Evolutionary conservation across 2,888 invertebrate genomes (phyloP), one percentile per base, ranked within the genome.

Genomic region (Pristionchus fissidentatus): DNA sequence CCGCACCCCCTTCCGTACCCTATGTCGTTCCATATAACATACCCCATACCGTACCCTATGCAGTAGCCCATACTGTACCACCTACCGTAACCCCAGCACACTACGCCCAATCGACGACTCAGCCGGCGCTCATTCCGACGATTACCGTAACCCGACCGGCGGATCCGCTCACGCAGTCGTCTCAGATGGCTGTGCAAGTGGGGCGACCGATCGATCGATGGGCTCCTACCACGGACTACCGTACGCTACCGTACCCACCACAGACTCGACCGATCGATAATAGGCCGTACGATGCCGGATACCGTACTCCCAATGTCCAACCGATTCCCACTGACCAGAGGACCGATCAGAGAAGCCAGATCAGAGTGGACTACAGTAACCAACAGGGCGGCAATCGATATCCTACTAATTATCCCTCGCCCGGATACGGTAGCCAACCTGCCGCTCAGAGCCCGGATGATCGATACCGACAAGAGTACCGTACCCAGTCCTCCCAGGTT

Each of bases 11-110:
- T 38, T 7, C 19, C 22, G 38, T 66, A 32, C 38, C 66, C n/a
- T n/a, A n/a, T n/a, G n/a, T n/a, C 57, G n/a, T n/a, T n/a, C n/a
- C n/a, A n/a, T n/a, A n/a, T n/a, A n/a, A n/a, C n/a, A n/a, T n/a
- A n/a, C n/a, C n/a, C n/a, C n/a, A n/a, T n/a, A 57, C 57, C n/a
- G 4, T n/a, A 4, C 52, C 52, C n/a, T n/a, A 19, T 57, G 13
- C 57, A 26, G 26, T 29, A 13, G 26, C 26, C 29, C 57, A n/a
- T 57, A 57, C 57, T 29, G 57, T 57, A 57, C 26, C 57, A 5
- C n/a, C n/a, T n/a, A 15, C 85, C 87, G 15, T 87, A 86, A 2
- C 78, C 86, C 26, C 29, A 29, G 35, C 66, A 5, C 66, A 32
- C 22, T 7, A 13, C 22, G 38, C 35, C 13, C 38, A 32, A 57